Conservation (phyloP, 2,113 vertebrate genomes). For the Thunnus maccoyii region DNA sequence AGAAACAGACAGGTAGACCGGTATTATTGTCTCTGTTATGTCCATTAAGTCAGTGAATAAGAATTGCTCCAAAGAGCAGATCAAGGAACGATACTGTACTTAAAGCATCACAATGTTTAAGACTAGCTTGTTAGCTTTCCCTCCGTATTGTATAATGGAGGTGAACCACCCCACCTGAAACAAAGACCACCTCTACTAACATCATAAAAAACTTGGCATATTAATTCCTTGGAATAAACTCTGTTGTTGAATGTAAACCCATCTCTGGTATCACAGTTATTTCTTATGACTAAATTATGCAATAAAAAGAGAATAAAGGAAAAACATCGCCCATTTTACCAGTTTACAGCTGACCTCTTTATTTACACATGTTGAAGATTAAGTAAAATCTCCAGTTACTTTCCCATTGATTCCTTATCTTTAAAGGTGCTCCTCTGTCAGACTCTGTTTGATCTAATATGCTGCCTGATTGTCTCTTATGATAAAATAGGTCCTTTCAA, state of each 20-base stretch:
- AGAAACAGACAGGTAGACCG: not conserved
- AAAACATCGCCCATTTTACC: not conserved
- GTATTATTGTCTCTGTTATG: not conserved
- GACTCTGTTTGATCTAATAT: not conserved
- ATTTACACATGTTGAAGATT: not conserved
- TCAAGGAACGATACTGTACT: not conserved
- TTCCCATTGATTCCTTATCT: not conserved
- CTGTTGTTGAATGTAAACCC: not conserved
- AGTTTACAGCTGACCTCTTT: conserved; percentile 9
- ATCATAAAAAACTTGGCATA: not conserved
- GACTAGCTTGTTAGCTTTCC: too few species aligned
- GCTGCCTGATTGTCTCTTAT: not conserved
- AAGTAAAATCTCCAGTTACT: not conserved
- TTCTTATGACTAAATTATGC: not conserved
- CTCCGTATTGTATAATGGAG: not conserved
- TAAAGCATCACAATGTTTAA: not conserved
- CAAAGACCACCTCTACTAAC: not conserved
- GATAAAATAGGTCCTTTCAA: conserved; percentile 3
- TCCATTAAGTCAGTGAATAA: not conserved
- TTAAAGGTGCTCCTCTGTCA: not conserved
- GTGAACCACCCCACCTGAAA: not conserved
- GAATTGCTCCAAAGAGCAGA: not conserved
- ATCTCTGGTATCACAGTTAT: not conserved
- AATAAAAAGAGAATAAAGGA: not conserved
- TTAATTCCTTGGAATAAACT: not conserved